Conservation (phyloP, 2,888 invertebrate genomes). For the Petrolisthes cinctipes region DNA sequence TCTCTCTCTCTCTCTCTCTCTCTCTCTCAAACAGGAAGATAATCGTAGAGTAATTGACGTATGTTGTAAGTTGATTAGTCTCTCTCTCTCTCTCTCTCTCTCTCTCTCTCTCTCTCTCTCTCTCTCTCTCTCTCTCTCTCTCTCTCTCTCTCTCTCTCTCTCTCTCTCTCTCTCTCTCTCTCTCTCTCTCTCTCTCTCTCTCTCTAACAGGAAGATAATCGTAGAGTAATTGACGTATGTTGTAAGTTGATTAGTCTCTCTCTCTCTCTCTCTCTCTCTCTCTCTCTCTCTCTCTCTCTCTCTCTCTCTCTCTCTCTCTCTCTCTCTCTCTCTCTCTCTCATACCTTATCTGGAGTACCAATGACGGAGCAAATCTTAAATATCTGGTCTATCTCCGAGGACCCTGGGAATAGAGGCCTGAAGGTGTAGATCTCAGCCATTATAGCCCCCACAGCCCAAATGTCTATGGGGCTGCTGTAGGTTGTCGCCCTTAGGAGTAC, state of each 20-base stretch:
- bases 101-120: neutral
- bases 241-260: too few relatives aligned
- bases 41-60: too few relatives aligned
- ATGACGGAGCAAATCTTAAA: slow-evolving; percentile 94
- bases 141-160: slow-evolving; percentile 29
- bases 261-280: neutral
- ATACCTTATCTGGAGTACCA: slow-evolving; percentile 89
- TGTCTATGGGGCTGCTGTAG: slow-evolving; percentile 96
- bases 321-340: slow-evolving; percentile 28
- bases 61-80: too few relatives aligned
- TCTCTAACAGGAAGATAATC: too few relatives aligned
- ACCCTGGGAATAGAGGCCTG: slow-evolving; percentile 94
- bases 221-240: too few relatives aligned
- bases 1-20: too few relatives aligned
- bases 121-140: neutral
- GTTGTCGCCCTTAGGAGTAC: slow-evolving; percentile 94
- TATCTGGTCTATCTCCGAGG: slow-evolving; percentile 95
- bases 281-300: neutral
- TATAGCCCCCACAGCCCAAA: slow-evolving; percentile 98
- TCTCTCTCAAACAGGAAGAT: too few relatives aligned
- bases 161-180: too few relatives aligned
- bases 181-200: too few relatives aligned
- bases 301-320: neutral
- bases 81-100: neutral
- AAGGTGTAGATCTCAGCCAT: slow-evolving; percentile 97